Base-by-base conservation (phyloP, 2,797 vertebrate genomes). In the Kryptopterus vitreolus region DNA sequence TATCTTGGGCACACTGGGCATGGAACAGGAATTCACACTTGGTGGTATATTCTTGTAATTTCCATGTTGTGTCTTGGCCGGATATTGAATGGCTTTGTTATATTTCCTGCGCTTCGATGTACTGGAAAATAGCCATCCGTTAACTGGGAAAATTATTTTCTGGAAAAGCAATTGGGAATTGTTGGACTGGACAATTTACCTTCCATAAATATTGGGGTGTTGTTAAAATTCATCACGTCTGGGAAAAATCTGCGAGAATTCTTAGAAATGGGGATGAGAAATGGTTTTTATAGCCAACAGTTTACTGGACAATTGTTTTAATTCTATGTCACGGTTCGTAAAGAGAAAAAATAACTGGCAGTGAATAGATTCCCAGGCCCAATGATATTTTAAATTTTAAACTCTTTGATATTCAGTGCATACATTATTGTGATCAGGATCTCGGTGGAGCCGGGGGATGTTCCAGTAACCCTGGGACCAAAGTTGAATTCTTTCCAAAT, bases 21-120 rank as follows among this genome's bases (percentile, higher is more conserved):
- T 71, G 29, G 69, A 46, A 53, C 26, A 33, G 69, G 48, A 33
- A 53, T 53, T 71, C 26, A 52, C 46, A 53, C 48, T 33, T 31
- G 18, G 6, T 52, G 74, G 59, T 74, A 68, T 78, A 26, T 26
- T 46, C 31, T 62, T 53, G 48, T 57, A 61, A 75, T 58, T 70
- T 48, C 31, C 33, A 35, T 35, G 9, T 76, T 55, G 48, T 63
- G 68, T 79, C 71, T 38, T 79, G 65, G 31, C 10, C 69, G 18
- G 57, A 55, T 76, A 35, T 38, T 22, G 58, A 76, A 50, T 78
- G 26, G 69, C 70, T 55, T n/a, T 48, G 38, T 63, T 53, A 3
- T 55, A 35, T 75, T 72, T 79, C 76, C 55, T 75, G 55, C 61
- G 53, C 29, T 31, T 48, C 50, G 48, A 38, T 52, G 7, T 53